Base-by-base conservation (phyloP, 2,113 vertebrate species). In the Dicaeum eximium region DNA sequence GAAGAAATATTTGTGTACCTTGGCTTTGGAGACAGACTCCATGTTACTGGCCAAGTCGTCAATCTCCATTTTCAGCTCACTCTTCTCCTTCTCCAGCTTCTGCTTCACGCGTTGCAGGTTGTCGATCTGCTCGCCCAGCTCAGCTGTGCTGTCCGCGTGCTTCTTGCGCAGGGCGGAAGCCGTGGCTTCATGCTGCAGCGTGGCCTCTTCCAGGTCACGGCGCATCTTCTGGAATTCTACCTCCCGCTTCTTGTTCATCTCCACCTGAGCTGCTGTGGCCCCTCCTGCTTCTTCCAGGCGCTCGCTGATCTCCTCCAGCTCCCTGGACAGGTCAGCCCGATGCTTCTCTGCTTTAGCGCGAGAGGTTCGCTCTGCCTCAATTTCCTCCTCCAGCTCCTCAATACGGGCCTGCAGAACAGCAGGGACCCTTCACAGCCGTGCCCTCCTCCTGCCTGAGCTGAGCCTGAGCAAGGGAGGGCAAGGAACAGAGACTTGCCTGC, bases 71-170 rank as follows among this genome's bases (percentile, higher is more conserved):
- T 98, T 99, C 90, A 98, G 91, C 92, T 99, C 99, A 3, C 98
- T 99, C 86, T 99, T 99, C 96, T 99, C 99, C 91, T 99, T 99
- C 98, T 99, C 98, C 96, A 99, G 97, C 92, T 99, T 99, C 97
- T 99, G 98, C 91, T 99, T 99, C 75, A 99, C 98, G 1, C 98
- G 95, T 69, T 99, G 99, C 75, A 79, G 75, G 60, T 79, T 79
- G 60, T 79, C 75, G 60, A 79, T 79, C 48, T 79, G 75, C 75
- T 79, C 75, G 9, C 75, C 75, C 75, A 79, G 75, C 60, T 79
- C 75, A 65, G 75, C 75, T 3, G 75, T 79, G 75, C 75, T 79
- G 38, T 38, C 38, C 38, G 38, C 38, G 38, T 38, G 38, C 38
- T 38, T 38, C 38, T 38, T 38, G 38, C 38, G 38, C 38, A 38